phyloP scores from a whole-genome alignment of 2,888 invertebrate species.

The Xylophagus ater region DNA sequence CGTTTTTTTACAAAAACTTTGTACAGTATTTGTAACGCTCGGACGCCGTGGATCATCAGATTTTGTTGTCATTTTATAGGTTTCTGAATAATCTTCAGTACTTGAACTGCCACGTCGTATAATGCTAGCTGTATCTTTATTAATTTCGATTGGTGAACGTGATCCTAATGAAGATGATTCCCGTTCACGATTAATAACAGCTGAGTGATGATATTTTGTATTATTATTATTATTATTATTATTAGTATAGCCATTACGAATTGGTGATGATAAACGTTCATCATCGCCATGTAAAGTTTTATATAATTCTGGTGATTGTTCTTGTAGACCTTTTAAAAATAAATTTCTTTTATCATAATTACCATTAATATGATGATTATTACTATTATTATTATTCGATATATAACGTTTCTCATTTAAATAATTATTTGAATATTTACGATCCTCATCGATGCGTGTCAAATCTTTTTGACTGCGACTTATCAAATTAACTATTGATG shows the following conservation, averaged over 20 bases:
- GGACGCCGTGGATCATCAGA: constrained; percentile 56
- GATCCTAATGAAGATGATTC: constrained; percentile 31
- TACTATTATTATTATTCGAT: constrained; percentile 11
- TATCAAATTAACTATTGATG: constrained; percentile 75
- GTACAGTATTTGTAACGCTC: constrained; percentile 58
- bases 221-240: constrained; percentile 31
- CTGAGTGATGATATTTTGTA: constrained; percentile 35
- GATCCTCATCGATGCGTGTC: constrained; percentile 45
- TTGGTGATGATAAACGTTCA: constrained; percentile 40
- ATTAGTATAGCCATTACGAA: constrained; percentile 31
- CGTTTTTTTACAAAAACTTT: constrained; percentile 57
- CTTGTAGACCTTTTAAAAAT: constrained; percentile 57
- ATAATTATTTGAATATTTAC: constrained; percentile 24
- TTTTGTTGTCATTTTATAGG: constrained; percentile 55
- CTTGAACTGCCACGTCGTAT: constrained; percentile 54
- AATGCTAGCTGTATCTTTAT: constrained; percentile 37
- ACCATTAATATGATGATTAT: constrained; percentile 22
- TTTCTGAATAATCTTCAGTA: constrained; percentile 60
- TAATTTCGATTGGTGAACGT: constrained; percentile 35
- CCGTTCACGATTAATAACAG: constrained; percentile 16
- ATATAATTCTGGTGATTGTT: constrained; percentile 60
- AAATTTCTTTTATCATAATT: constrained; percentile 53
- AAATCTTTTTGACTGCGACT: constrained; percentile 73
- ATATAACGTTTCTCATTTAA: constrained; percentile 18
- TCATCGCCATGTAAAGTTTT: constrained; percentile 57